phyloP scores from a whole-genome alignment of 2,888 invertebrate genomes.

The Beris chalybata region DNA sequence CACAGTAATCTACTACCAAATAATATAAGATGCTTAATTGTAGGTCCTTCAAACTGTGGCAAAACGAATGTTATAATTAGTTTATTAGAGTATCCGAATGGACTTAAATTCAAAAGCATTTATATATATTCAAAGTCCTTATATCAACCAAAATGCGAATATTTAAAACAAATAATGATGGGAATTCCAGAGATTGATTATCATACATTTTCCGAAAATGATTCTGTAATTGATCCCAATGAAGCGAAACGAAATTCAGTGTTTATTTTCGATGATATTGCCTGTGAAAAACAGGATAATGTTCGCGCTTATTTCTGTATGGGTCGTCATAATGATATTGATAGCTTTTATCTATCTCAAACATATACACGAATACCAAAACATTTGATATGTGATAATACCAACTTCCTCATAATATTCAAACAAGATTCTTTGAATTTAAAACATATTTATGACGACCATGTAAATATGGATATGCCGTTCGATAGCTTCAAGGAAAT shows the following conservation, averaged over 20 bases:
- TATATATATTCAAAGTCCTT: conserved; percentile 46
- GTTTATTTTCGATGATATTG: conserved; percentile 52
- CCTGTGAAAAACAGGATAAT: conserved; percentile 46
- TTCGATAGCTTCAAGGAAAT: conserved; percentile 44
- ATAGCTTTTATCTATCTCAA: conserved; percentile 49
- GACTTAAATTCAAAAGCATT: conserved; percentile 49
- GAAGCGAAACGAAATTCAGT: conserved; percentile 41
- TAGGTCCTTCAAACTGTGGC: conserved; percentile 50
- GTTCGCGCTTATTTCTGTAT: conserved; percentile 47
- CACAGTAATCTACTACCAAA: too few relatives aligned
- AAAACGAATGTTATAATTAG: conserved; percentile 49
- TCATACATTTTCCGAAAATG: conserved; percentile 31
- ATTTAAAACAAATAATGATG: conserved; percentile 39
- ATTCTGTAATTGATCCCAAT: conserved; percentile 31
- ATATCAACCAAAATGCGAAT: too few relatives aligned
- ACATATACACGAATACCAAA: conserved; percentile 49
- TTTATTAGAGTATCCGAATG: conserved; percentile 45
- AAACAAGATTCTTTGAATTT: conserved; percentile 50
- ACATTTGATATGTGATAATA: conserved; percentile 49
- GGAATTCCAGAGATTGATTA: conserved; percentile 36
- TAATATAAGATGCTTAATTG: conserved; percentile 40
- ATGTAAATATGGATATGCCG: conserved; percentile 31
- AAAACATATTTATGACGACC: conserved; percentile 43
- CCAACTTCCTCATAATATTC: conserved; percentile 49
- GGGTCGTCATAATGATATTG: conserved; percentile 47